Percentiles rank a stretch among this genome's conserved stretches.
These are phyloP conservation scores for Gephyroberyx darwinii DNA, from an alignment of 2,797 vertebrate species.

Conservation along the genomic window DNA sequence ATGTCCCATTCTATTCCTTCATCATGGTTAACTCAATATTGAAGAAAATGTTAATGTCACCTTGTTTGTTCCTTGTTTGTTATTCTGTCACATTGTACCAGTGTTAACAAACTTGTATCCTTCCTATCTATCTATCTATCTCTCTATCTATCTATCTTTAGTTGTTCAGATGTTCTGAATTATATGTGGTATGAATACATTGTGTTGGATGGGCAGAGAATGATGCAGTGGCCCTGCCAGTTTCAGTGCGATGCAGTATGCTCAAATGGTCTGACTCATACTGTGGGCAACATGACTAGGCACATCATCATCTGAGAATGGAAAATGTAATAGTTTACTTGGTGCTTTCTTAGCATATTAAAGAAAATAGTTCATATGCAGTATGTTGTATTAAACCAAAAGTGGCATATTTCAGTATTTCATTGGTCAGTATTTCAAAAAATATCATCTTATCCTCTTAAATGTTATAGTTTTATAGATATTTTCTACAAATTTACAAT, in stretches of 20 bases:
- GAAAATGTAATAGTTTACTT: not conserved
- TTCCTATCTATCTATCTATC: not conserved
- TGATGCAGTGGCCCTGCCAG: slow-evolving; percentile 7
- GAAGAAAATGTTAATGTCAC: not conserved
- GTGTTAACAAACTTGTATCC: not conserved
- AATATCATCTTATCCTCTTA: too few species aligned
- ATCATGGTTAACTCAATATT: slow-evolving; percentile 9
- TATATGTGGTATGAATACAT: too few species aligned
- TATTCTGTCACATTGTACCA: slow-evolving; percentile 23
- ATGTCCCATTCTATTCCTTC: not conserved
- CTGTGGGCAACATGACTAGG: slow-evolving; percentile 36
- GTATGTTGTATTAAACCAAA: not conserved
- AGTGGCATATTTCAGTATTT: too few species aligned
- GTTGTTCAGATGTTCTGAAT: not conserved
- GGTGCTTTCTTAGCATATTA: slow-evolving; percentile 1
- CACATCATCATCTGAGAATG: not conserved
- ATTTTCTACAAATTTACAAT: too few species aligned
- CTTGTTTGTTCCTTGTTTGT: slow-evolving; percentile 3
- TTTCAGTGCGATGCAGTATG: slow-evolving; percentile 20
- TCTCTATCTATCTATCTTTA: slow-evolving; percentile 2
- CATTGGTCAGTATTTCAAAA: too few species aligned
- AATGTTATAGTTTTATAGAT: too few species aligned
- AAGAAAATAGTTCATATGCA: not conserved
- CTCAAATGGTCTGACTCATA: slow-evolving; percentile 44
- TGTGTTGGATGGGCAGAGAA: not conserved